phyloP scores from a whole-genome alignment of 1,140 invertebrate genomes.

The Varroa destructor region DNA sequence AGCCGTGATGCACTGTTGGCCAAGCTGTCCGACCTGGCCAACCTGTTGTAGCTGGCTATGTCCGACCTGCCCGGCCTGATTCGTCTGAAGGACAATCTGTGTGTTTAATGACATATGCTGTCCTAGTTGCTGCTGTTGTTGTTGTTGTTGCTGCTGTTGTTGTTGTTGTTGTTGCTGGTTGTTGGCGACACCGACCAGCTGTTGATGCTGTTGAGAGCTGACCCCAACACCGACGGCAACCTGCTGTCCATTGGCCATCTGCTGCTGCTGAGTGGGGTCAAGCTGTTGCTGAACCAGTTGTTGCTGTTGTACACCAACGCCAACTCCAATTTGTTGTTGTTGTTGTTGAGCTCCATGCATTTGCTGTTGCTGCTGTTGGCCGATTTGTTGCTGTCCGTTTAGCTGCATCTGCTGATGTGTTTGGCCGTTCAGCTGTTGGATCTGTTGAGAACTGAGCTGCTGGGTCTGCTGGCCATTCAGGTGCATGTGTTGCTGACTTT shows the following conservation, averaged over 20 bases:
- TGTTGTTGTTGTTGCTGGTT: not conserved
- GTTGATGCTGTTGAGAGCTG: not conserved
- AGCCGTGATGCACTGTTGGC: too few species aligned
- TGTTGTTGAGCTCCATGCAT: constrained; percentile 4
- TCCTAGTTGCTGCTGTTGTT: not conserved
- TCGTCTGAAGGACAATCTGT: not conserved
- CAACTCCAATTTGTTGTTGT: not conserved
- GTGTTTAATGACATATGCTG: constrained; percentile 9
- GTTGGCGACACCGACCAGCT: not conserved
- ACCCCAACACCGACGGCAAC: not conserved
- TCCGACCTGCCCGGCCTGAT: too few species aligned
- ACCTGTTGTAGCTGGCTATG: too few species aligned
- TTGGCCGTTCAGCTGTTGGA: not conserved
- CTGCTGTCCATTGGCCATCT: constrained; percentile 14
- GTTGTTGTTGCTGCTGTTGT: not conserved
- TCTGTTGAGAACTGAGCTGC: not conserved
- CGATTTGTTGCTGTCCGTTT: too few species aligned
- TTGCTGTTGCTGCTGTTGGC: constrained; percentile 18
- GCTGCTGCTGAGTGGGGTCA: not conserved
- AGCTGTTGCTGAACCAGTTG: constrained; percentile 1
- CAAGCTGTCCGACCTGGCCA: too few species aligned
- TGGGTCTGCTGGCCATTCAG: not conserved
- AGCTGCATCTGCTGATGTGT: constrained; percentile 15
- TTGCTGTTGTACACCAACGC: too few species aligned
- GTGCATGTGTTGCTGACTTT: constrained; percentile 21